A percentile compares a stretch with the other conserved stretches of the same genome.
Conservation (phyloP, 2,797 vertebrate species). For the Sebastes baramenuke region DNA sequence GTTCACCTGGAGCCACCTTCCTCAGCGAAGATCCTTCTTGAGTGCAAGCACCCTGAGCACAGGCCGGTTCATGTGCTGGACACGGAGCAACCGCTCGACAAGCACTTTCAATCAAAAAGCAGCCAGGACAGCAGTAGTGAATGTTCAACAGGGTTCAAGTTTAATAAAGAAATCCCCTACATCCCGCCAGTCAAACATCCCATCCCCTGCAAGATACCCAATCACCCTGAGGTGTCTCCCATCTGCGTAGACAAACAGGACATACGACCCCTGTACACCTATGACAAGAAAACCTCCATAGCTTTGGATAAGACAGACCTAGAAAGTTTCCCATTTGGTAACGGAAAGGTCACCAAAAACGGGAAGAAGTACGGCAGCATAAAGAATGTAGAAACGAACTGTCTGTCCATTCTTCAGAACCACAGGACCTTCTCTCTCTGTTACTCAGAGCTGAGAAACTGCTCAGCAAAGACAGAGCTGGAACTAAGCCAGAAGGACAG, state of each 20-base stretch:
- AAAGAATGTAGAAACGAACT: conserved; percentile 89
- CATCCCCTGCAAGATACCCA: conserved; percentile 84
- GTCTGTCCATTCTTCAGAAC: conserved; percentile 81
- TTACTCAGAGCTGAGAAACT: conserved; percentile 81
- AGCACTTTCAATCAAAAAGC: conserved; percentile 87
- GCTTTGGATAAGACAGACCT: conserved; percentile 85
- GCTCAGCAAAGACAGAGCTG: conserved; percentile 72
- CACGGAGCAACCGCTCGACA: conserved; percentile 88
- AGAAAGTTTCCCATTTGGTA: conserved; percentile 86
- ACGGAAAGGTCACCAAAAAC: conserved; percentile 86
- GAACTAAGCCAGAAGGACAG: conserved; percentile 74
- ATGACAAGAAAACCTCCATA: conserved; percentile 82
- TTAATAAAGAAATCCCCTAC: conserved; percentile 92
- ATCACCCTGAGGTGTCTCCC: conserved; percentile 84
- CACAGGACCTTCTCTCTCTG: conserved; percentile 80
- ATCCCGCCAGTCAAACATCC: conserved; percentile 89
- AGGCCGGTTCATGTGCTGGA: conserved; percentile 87
- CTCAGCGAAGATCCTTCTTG: conserved; percentile 90
- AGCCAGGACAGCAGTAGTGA: conserved; percentile 81
- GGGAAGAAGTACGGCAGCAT: conserved; percentile 90
- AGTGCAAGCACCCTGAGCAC: conserved; percentile 92
- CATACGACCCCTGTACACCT: conserved; percentile 81
- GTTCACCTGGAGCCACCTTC: conserved; percentile 89
- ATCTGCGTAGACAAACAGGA: conserved; percentile 86
- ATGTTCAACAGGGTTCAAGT: conserved; percentile 88